Conservation (phyloP, 2,888 invertebrate genomes). For the Callosobruchus maculatus region DNA sequence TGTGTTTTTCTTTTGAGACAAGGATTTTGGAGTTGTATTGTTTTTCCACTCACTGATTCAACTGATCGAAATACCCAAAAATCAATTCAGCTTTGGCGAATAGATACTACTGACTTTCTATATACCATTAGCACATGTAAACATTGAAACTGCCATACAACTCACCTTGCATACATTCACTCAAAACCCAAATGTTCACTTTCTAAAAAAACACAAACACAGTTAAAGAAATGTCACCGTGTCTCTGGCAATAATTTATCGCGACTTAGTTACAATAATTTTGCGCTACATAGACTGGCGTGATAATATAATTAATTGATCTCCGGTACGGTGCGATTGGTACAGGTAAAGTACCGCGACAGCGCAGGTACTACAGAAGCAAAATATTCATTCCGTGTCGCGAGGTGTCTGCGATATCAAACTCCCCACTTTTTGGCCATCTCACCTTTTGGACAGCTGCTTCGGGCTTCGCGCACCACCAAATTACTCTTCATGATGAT, state of each 20-base stretch:
- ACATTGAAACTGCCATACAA: not conserved
- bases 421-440: not conserved
- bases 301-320: not conserved
- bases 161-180: not conserved
- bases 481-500: too few relatives aligned
- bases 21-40: too few relatives aligned
- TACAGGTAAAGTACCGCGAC: not conserved
- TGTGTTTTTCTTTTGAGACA: too few relatives aligned
- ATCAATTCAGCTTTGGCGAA: not conserved
- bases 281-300: not conserved
- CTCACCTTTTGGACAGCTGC: not conserved
- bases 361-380: not conserved
- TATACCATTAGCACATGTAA: not conserved
- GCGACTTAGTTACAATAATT: not conserved
- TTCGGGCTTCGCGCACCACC: too few relatives aligned
- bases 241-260: not conserved
- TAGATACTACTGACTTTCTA: not conserved
- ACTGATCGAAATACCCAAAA: too few relatives aligned
- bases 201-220: not conserved
- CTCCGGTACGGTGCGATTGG: not conserved
- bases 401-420: not conserved
- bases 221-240: not conserved
- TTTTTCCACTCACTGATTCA: too few relatives aligned
- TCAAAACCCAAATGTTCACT: not conserved
- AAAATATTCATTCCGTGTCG: not conserved